These are phyloP conservation scores for Peribatodes rhomboidaria DNA, from an alignment of 2,888 invertebrate species.

Conservation along the genomic window DNA sequence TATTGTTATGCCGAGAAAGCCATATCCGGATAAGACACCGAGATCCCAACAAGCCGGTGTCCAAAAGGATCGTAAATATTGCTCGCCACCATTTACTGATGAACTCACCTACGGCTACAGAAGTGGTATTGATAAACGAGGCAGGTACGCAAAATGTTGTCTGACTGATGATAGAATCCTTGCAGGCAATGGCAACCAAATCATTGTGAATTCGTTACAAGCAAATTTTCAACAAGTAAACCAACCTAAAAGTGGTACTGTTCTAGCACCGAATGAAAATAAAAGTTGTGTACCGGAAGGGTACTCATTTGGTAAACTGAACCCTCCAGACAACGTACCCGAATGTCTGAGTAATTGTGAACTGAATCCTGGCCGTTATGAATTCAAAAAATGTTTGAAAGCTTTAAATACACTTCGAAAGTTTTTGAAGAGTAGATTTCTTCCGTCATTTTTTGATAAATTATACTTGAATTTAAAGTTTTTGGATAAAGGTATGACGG, in stretches of 20 bases:
- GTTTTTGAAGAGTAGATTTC: conserved; percentile 61
- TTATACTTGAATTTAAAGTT: conserved; percentile 71
- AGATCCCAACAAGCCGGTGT: conserved; percentile 57
- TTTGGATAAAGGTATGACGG: conserved; percentile 71
- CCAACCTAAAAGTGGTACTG: conserved; percentile 70
- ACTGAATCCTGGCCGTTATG: conserved; percentile 67
- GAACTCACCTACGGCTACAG: conserved; percentile 78
- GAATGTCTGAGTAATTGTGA: conserved; percentile 75
- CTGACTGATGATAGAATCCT: conserved; percentile 70
- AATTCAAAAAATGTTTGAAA: conserved; percentile 76
- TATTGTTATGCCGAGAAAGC: conserved; percentile 71
- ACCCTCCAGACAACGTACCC: conserved; percentile 73
- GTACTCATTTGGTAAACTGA: conserved; percentile 76
- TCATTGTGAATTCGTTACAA: conserved; percentile 71
- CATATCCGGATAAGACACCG: conserved; percentile 67
- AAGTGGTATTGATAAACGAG: conserved; percentile 76
- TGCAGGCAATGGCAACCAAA: conserved; percentile 67
- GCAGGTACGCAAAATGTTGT: conserved; percentile 79
- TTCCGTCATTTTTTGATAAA: conserved; percentile 66
- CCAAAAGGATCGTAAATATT: conserved; percentile 68
- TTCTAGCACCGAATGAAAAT: conserved; percentile 81
- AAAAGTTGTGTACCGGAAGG: conserved; percentile 76
- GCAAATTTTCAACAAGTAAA: conserved; percentile 69
- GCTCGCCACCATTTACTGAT: conserved; percentile 72
- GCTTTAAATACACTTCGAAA: conserved; percentile 77